These are phyloP conservation scores for Alentia gelatinosa DNA, from an alignment of 2,888 invertebrate genomes.

Conservation along the genomic window DNA sequence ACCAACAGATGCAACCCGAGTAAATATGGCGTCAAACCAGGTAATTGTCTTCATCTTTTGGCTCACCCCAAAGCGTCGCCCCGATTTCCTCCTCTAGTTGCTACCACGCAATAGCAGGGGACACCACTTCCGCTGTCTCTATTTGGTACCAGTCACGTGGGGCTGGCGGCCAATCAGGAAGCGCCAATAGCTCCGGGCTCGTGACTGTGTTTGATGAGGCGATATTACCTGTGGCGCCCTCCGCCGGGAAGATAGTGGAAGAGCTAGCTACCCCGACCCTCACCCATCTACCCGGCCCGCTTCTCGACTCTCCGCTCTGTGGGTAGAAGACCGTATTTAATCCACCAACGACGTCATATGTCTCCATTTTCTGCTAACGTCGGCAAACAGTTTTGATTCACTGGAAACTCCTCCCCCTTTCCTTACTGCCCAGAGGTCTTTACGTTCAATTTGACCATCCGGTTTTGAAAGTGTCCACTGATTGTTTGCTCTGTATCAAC, in stretches of 20 bases:
- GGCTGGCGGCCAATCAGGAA: conserved; percentile 1
- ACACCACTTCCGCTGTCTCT: background rate
- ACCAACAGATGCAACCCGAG: too few species aligned
- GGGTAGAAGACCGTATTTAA: too few species aligned
- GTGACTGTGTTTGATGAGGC: conserved; percentile 6
- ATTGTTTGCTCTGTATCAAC: too few species aligned
- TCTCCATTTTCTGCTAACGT: background rate
- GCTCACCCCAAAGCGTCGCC: background rate
- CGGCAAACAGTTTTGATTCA: too few species aligned
- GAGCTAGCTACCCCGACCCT: background rate
- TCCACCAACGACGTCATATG: background rate
- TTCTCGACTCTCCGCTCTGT: too few species aligned
- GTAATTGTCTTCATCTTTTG: background rate
- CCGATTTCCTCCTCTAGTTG: background rate
- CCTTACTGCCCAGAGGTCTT: too few species aligned
- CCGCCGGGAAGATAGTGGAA: background rate
- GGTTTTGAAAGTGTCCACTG: too few species aligned
- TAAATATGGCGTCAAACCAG: background rate
- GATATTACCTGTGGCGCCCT: background rate
- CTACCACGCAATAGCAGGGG: background rate
- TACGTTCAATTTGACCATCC: too few species aligned
- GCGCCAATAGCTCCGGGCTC: background rate
- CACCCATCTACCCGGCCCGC: background rate
- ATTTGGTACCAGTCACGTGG: background rate
- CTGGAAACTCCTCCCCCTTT: too few species aligned